Base-by-base conservation (phyloP, 2,797 vertebrate genomes). In the Megalops cyprinoides region DNA sequence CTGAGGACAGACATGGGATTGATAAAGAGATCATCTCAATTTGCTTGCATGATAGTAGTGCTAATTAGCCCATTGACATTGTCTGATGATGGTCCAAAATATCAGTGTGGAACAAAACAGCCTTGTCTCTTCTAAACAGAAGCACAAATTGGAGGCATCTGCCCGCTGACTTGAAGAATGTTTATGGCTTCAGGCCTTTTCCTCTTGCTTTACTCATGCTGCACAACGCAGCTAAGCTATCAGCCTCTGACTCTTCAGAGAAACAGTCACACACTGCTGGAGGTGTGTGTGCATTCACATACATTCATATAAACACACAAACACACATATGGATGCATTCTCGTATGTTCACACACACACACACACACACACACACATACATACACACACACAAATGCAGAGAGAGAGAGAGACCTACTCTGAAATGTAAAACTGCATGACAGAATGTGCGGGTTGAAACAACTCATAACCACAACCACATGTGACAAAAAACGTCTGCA, bases 131-230 rank as follows among this genome's bases (percentile, higher is more conserved):
- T 84, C 79, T 69, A 82, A 85, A 87, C 82, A 88, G 86, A 84
- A 87, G 87, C 84, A 84, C 76, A 85, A 84, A 79, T 71, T 82
- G 31, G 71, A 85, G 84, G 82, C 81, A 83, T 86, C 78, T 84
- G 83, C 53, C 39, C 37, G 44, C 74, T 73, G 58, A 49, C 28
- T 34, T 18, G 14, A 15, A 51, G 46, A 75, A 34, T 3, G 20
- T 10, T 34, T 44, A 51, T 37, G 6, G 46, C 62, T 6, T 39
- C 31, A 20, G 62, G 62, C 14, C 20, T 37, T 34, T 3, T 65
- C 18, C n/a, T 14, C 60, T 65, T 10, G 34, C 31, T 15, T 8
- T 67, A 15, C 39, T 18, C 34, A 67, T n/a, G 55, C 55, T 25
- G 55, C 0, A 15, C 3, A 28, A 31, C 8, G n/a, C 25, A 31